These are phyloP conservation scores for Crotalus horridus DNA, from an alignment of 2,113 vertebrate genomes.

Conservation along the genomic window DNA sequence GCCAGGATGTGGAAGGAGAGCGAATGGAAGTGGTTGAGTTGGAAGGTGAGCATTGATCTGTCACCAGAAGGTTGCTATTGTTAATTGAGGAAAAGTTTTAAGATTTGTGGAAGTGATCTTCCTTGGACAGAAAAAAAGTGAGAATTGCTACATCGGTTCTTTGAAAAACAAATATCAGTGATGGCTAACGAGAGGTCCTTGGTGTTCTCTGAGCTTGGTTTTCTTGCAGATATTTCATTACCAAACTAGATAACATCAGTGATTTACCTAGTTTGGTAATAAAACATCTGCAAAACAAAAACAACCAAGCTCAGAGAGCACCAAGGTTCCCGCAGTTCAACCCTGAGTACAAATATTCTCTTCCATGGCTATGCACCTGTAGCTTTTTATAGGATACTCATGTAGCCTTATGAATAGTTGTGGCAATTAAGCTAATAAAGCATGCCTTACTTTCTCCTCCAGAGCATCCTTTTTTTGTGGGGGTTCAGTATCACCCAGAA, in stretches of 20 bases:
- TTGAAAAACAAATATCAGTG: background rate
- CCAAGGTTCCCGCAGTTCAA: background rate
- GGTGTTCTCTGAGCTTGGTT: background rate
- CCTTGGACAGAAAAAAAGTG: background rate
- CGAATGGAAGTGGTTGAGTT: constrained; percentile 94
- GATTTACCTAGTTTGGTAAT: no score
- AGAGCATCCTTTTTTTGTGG: constrained; percentile 94
- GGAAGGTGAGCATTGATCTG: constrained; percentile 72
- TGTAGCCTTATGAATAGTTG: background rate
- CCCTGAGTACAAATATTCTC: background rate
- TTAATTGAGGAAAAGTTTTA: background rate
- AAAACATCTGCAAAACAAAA: background rate
- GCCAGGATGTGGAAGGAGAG: constrained; percentile 91
- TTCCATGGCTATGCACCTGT: background rate
- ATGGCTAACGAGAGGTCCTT: background rate
- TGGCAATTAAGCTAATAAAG: background rate
- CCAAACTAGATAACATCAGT: background rate
- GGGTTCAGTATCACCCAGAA: constrained; percentile 94
- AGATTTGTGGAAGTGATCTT: background rate
- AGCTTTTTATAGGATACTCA: background rate
- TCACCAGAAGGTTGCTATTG: background rate
- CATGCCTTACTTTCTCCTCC: constrained; percentile 21
- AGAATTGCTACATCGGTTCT: background rate
- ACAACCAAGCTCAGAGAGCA: background rate
- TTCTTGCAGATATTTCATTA: background rate